Evolutionary conservation across 2,797 vertebrate genomes (phyloP).

Genomic region (Lithobates sylvaticus): DNA sequence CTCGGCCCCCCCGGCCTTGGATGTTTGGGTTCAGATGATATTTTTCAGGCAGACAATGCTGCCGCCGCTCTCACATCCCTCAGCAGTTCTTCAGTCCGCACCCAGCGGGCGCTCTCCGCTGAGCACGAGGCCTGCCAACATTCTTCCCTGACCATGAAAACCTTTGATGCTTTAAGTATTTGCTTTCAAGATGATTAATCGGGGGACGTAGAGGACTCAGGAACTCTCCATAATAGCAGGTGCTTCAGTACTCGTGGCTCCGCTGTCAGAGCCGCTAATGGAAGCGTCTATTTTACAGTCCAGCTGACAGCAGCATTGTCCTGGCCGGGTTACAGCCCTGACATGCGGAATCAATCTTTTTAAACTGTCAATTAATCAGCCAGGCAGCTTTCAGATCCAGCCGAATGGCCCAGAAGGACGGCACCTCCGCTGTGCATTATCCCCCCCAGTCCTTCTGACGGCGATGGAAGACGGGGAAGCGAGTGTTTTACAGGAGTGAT

Average conservation of each 20-base stretch:
- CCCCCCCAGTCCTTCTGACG: conserved; percentile 62
- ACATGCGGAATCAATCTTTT: conserved; percentile 88
- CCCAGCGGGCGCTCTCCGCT: conserved; percentile 68
- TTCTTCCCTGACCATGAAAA: conserved; percentile 64
- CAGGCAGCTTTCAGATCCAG: conserved; percentile 80
- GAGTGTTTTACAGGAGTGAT: conserved; percentile 40
- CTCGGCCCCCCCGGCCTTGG: no score
- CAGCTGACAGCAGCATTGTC: conserved; percentile 83
- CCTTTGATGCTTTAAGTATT: conserved; percentile 73
- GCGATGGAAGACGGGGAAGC: conserved; percentile 49
- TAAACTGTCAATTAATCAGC: conserved; percentile 88
- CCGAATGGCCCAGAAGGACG: conserved; percentile 85
- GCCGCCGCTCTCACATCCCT: conserved; percentile 51
- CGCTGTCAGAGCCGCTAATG: conserved; percentile 82
- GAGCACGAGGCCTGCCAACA: conserved; percentile 65
- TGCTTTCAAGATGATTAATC: conserved; percentile 82
- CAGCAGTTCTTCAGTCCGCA: conserved; percentile 44
- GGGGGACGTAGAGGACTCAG: conserved; percentile 69
- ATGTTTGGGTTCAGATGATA: no score
- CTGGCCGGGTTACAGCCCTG: conserved; percentile 82
- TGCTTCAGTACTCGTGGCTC: conserved; percentile 76
- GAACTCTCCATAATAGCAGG: conserved; percentile 82
- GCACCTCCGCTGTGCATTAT: conserved; percentile 82
- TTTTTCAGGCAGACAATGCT: no score
- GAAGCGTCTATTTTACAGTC: conserved; percentile 85